Evolutionary conservation across 1,140 invertebrate genomes (phyloP).

Genomic region (Wasmannia auropunctata): DNA sequence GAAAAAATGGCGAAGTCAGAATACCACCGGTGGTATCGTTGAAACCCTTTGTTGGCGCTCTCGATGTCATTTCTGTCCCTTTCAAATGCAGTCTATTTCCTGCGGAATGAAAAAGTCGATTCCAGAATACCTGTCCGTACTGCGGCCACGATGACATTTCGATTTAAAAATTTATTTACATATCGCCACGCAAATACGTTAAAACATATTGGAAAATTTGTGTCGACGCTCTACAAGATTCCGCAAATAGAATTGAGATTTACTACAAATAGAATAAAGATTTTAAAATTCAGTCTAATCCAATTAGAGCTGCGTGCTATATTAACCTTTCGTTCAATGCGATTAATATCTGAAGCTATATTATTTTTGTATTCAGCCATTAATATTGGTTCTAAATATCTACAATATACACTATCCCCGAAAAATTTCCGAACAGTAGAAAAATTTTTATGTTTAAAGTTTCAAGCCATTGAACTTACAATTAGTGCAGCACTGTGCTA

Average conservation of each 20-base stretch:
- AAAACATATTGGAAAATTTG: no score
- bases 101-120: constrained; percentile 74
- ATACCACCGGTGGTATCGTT: constrained; percentile 82
- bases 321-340: not conserved
- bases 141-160: not conserved
- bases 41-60: constrained; percentile 77
- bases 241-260: not conserved
- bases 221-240: not conserved
- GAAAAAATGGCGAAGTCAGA: constrained; percentile 89
- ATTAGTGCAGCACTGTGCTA: no score
- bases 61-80: constrained; percentile 82
- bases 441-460: no score
- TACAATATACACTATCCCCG: no score
- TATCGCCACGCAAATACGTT: not conserved
- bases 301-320: not conserved
- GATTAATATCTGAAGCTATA: not conserved
- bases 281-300: not conserved
- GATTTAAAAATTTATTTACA: constrained; percentile 13
- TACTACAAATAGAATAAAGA: not conserved
- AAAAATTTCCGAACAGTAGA: no score
- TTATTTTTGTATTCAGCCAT: not conserved
- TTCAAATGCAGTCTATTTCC: constrained; percentile 88
- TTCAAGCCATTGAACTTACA: no score
- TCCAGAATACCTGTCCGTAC: constrained; percentile 4
- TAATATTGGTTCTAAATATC: not conserved